Evolutionary conservation across 2,888 invertebrate species (phyloP).

Genomic region (Adelphocoris suturalis): DNA sequence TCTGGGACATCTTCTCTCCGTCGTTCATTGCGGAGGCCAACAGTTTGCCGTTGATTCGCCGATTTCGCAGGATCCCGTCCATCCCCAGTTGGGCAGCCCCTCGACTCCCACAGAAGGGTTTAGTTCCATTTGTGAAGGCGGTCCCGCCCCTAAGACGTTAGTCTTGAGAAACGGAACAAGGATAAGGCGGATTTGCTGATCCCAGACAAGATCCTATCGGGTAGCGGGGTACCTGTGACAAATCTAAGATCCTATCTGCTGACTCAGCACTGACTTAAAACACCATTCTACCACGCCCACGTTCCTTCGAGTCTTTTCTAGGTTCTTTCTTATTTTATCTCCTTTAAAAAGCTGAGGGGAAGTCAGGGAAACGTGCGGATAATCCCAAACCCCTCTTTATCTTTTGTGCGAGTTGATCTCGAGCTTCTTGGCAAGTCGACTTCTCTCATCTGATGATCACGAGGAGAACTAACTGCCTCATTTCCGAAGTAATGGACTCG

Average conservation of each 20-base stretch:
- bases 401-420: neutral
- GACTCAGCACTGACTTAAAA: slow-evolving; percentile 67
- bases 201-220: slow-evolving; percentile 70
- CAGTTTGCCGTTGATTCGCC: neutral
- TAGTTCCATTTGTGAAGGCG: slow-evolving; percentile 51
- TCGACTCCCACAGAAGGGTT: slow-evolving; percentile 18
- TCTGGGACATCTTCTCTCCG: no score
- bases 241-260: slow-evolving; percentile 57
- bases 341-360: slow-evolving; percentile 21
- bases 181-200: slow-evolving; percentile 72
- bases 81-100: neutral
- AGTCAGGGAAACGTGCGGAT: slow-evolving; percentile 53
- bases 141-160: slow-evolving; percentile 69
- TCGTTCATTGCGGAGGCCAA: no score
- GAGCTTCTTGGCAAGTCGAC: neutral
- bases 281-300: slow-evolving; percentile 59
- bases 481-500: neutral
- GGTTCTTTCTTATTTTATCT: slow-evolving; percentile 43
- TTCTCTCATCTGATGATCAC: neutral
- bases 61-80: neutral
- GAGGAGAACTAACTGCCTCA: neutral
- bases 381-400: slow-evolving; percentile 47
- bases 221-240: slow-evolving; percentile 62
- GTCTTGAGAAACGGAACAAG: slow-evolving; percentile 69
- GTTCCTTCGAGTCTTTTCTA: slow-evolving; percentile 3